Conservation (phyloP, 2,113 vertebrate species). For the Nymphicus hollandicus region DNA sequence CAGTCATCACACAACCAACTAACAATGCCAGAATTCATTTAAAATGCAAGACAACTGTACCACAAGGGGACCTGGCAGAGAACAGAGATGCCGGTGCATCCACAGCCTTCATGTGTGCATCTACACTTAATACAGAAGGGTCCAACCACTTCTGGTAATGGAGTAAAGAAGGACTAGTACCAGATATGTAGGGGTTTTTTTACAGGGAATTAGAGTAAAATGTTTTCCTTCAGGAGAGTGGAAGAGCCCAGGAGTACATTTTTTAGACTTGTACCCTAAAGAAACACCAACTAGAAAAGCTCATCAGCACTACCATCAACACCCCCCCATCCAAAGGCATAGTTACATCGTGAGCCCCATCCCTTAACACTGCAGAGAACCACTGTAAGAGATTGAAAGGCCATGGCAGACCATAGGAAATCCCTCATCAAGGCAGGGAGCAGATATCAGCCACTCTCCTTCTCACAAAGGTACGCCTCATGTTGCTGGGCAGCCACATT, state of each 20-base stretch:
- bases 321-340: not conserved
- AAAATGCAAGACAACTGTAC: not conserved
- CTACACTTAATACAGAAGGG: not conserved
- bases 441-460: not conserved
- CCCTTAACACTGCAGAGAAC: not conserved
- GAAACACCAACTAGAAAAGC: not conserved
- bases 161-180: not conserved
- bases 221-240: not conserved
- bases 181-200: not conserved
- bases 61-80: accelerated
- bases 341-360: not conserved
- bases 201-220: not conserved
- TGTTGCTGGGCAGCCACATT: not conserved
- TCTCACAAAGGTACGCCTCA: not conserved
- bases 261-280: not conserved
- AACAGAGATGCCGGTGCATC: not conserved
- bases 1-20: not conserved
- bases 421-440: not conserved
- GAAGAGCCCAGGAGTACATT: not conserved
- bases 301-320: not conserved
- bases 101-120: not conserved
- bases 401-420: not conserved
- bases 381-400: not conserved
- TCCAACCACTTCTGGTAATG: not conserved
- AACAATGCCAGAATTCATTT: not conserved